A percentile compares a stretch with the other conserved stretches of the same genome.
phyloP scores from a whole-genome alignment of 2,888 invertebrate species.

The Notocelia uddmanniana region DNA sequence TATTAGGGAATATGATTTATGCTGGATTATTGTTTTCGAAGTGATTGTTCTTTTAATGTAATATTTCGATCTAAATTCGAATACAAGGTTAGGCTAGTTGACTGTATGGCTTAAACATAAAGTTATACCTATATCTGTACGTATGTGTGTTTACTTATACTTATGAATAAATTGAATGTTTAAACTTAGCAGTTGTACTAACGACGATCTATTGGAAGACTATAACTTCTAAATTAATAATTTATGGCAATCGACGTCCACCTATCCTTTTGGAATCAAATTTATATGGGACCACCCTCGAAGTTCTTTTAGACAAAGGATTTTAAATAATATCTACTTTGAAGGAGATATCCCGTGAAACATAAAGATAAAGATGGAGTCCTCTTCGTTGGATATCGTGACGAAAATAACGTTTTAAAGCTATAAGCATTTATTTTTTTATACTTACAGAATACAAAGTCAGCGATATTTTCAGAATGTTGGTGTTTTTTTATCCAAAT shows the following conservation, averaged over 20 bases:
- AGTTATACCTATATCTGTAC: not conserved
- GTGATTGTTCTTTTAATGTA: not conserved
- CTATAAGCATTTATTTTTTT: too few species aligned
- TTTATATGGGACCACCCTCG: not conserved
- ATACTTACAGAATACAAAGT: too few species aligned
- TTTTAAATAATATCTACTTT: not conserved
- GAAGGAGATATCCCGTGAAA: not conserved
- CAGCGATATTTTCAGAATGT: constrained; percentile 7
- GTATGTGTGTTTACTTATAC: too few species aligned
- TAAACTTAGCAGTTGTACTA: not conserved
- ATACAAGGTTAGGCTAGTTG: not conserved
- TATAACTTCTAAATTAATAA: not conserved
- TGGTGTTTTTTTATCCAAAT: constrained; percentile 2
- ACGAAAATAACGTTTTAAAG: too few species aligned
- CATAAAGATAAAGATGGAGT: not conserved
- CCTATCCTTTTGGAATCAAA: not conserved
- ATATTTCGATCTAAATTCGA: not conserved
- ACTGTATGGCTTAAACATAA: not conserved
- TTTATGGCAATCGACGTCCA: not conserved
- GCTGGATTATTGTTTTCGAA: constrained; percentile 54
- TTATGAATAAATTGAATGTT: not conserved
- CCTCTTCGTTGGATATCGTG: not conserved
- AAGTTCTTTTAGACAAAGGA: not conserved
- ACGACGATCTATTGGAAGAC: not conserved
- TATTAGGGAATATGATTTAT: constrained; percentile 61